Base-by-base conservation (phyloP, 2,888 invertebrate genomes). In the Unio delphinus region DNA sequence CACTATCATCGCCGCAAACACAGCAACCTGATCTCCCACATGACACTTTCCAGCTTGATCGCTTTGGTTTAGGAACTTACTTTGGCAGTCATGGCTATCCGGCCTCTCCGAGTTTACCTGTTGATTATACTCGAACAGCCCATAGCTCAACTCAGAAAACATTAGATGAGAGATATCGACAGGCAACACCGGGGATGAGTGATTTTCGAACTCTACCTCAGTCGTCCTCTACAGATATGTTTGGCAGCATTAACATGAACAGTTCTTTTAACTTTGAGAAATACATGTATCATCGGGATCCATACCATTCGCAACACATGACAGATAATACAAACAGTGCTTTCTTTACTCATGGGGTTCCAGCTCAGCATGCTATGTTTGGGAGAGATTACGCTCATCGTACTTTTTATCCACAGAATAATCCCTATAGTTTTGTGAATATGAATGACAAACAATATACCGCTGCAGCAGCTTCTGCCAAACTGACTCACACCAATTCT, bases 161-260 rank as follows among this genome's bases (percentile, higher is more conserved):
- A 45, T 85, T 88, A 67, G 89, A 89, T 74, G 88, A 88, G 60
- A 80, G 86, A 11, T 89, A 88, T 76, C 72, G 87, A n/a, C 85
- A 84, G 70, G 76, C 86, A 30, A 77, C 83, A 6, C 74, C 81
- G 23, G 81, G 82, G 23, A 85, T 88, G 69, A 75, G 80, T 23
- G 87, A 87, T 69, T 87, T 86, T 74, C 75, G 88, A 67, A 78
- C 83, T 67, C 78, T 88, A 69, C 85, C 87, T 55, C 87, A 84
- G 65, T 80, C 86, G 56, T 80, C 85, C 30, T 75, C 86, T 56
- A 73, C 75, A 20, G 87, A 88, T 69, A 84, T 87, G 86, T 86
- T 88, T 73, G 79, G 84, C 65, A 80, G 79, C 55, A 79, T 84
- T 57, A 79, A 80, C 67, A 83, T 86, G 72, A 86, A 85, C 73